Base-by-base conservation (phyloP, 1,140 invertebrate genomes). In the Heliothis virescens region DNA sequence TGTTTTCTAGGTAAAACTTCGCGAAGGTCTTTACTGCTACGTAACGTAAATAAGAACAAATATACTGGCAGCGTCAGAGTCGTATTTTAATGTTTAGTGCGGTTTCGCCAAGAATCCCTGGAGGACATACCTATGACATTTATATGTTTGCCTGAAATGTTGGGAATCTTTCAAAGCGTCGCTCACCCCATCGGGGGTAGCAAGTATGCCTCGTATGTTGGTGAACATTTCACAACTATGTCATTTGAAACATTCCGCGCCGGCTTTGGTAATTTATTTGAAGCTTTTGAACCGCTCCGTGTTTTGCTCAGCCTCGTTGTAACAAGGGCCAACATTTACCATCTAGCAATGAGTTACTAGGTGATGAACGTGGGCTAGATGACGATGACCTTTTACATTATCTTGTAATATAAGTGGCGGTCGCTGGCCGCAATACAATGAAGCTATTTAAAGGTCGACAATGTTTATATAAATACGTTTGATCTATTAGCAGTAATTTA, bases 101-200 rank as follows among this genome's bases (percentile, higher is more conserved):
- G 52, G 62, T 78, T 21, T 47, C 34, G 63, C 52, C 47, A 59
- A 76, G 63, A 48, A 67, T 77, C 26, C 53, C 34, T 67, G 13
- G 75, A 69, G 63, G 34, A 63, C 59, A 60, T 76, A 76, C 47
- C 74, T 63, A 65, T 76, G 74, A 76, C 59, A 65, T 76, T 80
- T 50, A 55, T 79, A 41, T 63, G 71, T 26, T 65, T 63, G 59
- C 57, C 71, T 72, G 69, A 55, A 76, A 86, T 87, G 84, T 82
- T 41, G 80, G 83, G 85, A 88, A 89, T 89, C 83, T 83, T 83
- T 86, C 82, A 82, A 79, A 84, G 83, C 83, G 72, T 2, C 73
- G 57, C 50, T 26, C 62, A 65, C 48, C 7, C 34, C 34, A 41
- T 7, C 82, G 77, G 82, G 59, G 82, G 60, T 59, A 62, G 79